Evolutionary conservation across 1,140 invertebrate genomes (phyloP).

Genomic region (Listronotus bonariensis): DNA sequence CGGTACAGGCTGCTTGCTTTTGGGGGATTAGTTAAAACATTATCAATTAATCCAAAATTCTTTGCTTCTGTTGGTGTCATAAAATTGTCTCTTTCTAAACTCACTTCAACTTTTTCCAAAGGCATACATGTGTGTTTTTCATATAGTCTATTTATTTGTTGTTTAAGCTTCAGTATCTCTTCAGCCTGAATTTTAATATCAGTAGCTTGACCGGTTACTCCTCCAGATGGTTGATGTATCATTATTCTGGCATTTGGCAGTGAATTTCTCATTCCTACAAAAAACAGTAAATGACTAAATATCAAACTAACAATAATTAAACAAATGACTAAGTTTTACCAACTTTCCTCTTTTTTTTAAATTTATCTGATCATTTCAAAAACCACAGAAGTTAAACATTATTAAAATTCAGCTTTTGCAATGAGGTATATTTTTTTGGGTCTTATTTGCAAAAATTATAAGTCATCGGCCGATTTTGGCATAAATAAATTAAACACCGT

Average conservation of each 20-base stretch:
- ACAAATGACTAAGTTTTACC: no score
- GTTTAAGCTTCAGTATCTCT: conserved; percentile 93
- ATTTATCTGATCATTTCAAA: no score
- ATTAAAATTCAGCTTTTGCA: no score
- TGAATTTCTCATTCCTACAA: conserved; percentile 66
- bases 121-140: conserved; percentile 89
- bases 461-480: no score
- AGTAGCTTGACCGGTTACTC: conserved; percentile 91
- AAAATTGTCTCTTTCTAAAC: conserved; percentile 93
- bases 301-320: neutral
- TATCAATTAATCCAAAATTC: conserved; percentile 93
- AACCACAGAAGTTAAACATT: no score
- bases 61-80: conserved; percentile 90
- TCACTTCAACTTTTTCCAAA: conserved; percentile 75
- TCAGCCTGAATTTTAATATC: conserved; percentile 98
- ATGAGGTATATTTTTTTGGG: no score
- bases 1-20: conserved; percentile 14
- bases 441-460: no score
- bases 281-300: conserved; percentile 5
- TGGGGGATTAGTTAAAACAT: conserved; percentile 66
- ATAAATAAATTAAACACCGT: no score
- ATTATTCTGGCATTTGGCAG: conserved; percentile 98
- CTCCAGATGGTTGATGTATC: conserved; percentile 97
- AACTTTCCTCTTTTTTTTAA: no score
- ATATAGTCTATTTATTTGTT: conserved; percentile 88